phyloP scores from a whole-genome alignment of 2,113 vertebrate genomes.

The Pleuronectes platessa region DNA sequence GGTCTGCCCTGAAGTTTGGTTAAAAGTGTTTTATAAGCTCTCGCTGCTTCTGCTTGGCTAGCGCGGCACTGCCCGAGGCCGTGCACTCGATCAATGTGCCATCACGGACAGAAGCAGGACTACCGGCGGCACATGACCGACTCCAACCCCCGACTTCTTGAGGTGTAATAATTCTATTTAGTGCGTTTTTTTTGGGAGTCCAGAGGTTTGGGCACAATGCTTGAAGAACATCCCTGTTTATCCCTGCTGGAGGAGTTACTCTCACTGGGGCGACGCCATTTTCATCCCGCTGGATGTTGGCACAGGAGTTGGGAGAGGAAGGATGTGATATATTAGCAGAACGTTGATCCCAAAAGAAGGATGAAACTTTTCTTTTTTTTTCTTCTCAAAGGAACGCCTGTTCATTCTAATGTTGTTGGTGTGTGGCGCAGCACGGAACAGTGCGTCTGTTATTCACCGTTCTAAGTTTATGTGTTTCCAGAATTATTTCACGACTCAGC shows the following conservation, averaged over 20 bases:
- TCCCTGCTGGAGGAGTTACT: constrained; percentile 37
- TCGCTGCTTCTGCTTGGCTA: constrained; percentile 61
- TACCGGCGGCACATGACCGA: constrained; percentile 52
- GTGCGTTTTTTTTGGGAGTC: constrained; percentile 47
- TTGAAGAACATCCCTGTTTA: constrained; percentile 53
- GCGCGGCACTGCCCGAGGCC: constrained; percentile 48
- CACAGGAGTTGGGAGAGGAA: constrained; percentile 46
- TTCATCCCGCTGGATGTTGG: constrained; percentile 45
- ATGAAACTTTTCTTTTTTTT: constrained; percentile 36
- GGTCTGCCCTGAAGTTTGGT: constrained; percentile 68
- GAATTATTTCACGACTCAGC: constrained; percentile 60
- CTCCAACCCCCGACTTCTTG: constrained; percentile 39
- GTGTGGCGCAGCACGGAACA: constrained; percentile 64
- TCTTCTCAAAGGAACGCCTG: constrained; percentile 46
- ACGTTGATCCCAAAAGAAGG: constrained; percentile 42
- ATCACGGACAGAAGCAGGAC: constrained; percentile 57
- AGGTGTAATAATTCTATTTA: constrained; percentile 63
- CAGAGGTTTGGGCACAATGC: constrained; percentile 49
- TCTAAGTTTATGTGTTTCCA: constrained; percentile 60
- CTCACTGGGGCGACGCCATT: constrained; percentile 45
- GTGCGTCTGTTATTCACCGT: constrained; percentile 49
- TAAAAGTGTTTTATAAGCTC: constrained; percentile 61
- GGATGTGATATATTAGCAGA: constrained; percentile 61
- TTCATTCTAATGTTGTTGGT: constrained; percentile 64
- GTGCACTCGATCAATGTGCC: constrained; percentile 57